Conservation (phyloP, 2,113 vertebrate species). For the Calonectris borealis region DNA sequence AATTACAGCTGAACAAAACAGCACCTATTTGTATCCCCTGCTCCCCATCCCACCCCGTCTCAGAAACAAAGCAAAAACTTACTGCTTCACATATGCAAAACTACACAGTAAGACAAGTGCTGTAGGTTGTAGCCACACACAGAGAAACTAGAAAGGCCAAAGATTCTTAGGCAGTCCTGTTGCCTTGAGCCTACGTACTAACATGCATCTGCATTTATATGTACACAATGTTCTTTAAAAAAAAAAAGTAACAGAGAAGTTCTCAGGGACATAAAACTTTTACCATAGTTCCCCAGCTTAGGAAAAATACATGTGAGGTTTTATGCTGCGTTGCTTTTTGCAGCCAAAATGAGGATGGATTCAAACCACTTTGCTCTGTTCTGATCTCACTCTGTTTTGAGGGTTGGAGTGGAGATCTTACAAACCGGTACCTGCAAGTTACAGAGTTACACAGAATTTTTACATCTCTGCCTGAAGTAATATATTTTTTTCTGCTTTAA, state of each 20-base stretch:
- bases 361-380: neutral
- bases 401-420: neutral
- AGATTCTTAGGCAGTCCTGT: neutral
- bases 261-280: neutral
- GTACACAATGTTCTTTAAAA: neutral
- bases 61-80: neutral
- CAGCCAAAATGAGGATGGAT: neutral
- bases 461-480: neutral
- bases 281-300: neutral
- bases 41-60: fast-evolving
- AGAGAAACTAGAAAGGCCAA: neutral
- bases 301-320: neutral
- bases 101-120: neutral
- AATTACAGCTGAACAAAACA: neutral
- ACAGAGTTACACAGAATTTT: neutral
- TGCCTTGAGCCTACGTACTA: neutral
- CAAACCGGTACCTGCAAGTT: fast-evolving
- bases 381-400: neutral
- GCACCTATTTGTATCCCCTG: neutral
- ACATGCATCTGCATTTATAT: neutral
- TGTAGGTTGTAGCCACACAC: neutral
- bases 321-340: neutral
- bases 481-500: neutral
- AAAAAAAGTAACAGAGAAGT: neutral
- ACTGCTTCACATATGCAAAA: neutral